These are phyloP conservation scores for Ceratitis capitata DNA, from an alignment of 1,140 invertebrate genomes.

Conservation along the genomic window DNA sequence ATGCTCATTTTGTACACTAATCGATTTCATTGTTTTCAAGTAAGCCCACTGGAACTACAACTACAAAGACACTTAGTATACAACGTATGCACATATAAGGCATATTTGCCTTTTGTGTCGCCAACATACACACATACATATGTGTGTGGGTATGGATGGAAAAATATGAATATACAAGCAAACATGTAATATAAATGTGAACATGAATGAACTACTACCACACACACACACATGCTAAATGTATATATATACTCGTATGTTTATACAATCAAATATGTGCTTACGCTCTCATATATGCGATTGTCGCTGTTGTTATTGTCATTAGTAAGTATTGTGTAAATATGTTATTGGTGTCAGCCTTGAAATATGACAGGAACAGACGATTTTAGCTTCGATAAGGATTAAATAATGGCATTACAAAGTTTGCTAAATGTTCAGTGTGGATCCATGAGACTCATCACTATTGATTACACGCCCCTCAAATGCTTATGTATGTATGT, in stretches of 20 bases:
- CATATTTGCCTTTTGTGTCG: not conserved
- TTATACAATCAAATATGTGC: not conserved
- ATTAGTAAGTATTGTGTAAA: too few species aligned
- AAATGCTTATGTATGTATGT: too few species aligned
- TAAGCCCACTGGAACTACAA: not conserved
- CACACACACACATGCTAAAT: too few species aligned
- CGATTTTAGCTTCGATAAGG: not conserved
- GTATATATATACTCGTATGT: not conserved
- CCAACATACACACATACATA: too few species aligned
- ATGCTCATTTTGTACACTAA: constrained; percentile 31
- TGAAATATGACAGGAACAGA: not conserved
- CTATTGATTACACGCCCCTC: too few species aligned
- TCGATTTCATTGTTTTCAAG: constrained; percentile 32
- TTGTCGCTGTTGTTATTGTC: not conserved
- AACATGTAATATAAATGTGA: not conserved
- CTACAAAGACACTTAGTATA: too few species aligned
- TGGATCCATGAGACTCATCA: not conserved
- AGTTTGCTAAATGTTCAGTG: not conserved
- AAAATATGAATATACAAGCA: not conserved
- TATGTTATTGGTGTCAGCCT: not conserved
- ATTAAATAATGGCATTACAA: not conserved
- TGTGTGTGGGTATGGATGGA: not conserved
- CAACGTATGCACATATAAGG: not conserved
- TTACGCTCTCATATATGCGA: not conserved
- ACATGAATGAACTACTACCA: not conserved